Conservation (phyloP, 2,888 invertebrate genomes). For the Zaprionus lineosus region DNA sequence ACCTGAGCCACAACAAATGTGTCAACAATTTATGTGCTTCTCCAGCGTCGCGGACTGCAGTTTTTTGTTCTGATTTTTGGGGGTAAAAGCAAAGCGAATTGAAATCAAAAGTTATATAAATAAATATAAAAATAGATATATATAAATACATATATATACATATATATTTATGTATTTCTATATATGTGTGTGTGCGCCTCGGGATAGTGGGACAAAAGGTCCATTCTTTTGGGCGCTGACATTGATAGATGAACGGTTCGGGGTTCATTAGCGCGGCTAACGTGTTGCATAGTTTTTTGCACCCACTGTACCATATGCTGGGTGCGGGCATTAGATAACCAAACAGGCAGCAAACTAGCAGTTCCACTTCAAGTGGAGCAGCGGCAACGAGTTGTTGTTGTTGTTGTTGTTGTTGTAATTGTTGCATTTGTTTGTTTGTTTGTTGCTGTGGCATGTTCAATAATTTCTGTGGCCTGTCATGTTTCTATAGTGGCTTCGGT, state of each 20-base stretch:
- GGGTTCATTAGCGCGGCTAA: conserved; percentile 64
- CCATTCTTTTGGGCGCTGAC: conserved; percentile 65
- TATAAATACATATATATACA: conserved; percentile 7
- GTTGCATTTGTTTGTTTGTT: conserved; percentile 12
- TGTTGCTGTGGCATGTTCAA: conserved; percentile 58
- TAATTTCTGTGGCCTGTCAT: conserved; percentile 77
- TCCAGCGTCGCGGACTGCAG: conserved; percentile 47
- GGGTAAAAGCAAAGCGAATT: conserved; percentile 69
- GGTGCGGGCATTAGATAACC: conserved; percentile 66
- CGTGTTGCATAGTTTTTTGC: conserved; percentile 61
- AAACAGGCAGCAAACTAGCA: conserved; percentile 1
- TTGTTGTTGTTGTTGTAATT: conserved; percentile 7
- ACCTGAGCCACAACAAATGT: conserved; percentile 68
- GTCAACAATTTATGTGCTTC: conserved; percentile 63
- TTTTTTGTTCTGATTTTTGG: conserved; percentile 77
- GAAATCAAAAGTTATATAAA: conserved; percentile 32
- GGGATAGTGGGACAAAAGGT: conserved; percentile 51
- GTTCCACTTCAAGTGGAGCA: conserved; percentile 44
- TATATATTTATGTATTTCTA: not conserved
- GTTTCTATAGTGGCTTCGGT: conserved; percentile 45
- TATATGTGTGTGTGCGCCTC: too few relatives aligned
- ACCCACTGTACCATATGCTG: conserved; percentile 57
- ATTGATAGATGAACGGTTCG: conserved; percentile 74
- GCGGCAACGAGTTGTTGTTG: conserved; percentile 19
- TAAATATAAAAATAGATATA: conserved; percentile 55